A percentile compares a stretch with the other conserved stretches of the same genome.
Conservation (phyloP, 2,113 vertebrate genomes). For the Synodontis membranacea region DNA sequence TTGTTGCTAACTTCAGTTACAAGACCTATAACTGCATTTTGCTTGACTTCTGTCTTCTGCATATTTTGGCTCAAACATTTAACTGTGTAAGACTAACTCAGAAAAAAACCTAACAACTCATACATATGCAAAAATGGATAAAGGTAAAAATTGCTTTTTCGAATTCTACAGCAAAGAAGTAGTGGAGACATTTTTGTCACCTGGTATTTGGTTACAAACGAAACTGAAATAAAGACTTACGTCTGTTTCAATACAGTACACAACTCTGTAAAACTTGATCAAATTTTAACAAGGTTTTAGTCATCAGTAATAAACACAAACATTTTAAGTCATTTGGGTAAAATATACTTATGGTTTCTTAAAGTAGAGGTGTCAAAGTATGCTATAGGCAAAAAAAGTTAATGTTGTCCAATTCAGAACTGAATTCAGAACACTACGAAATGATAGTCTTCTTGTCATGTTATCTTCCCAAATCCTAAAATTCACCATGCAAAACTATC, state of each 20-base stretch:
- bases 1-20: no score
- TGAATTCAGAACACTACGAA: not conserved
- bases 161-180: not conserved
- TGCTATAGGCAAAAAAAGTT: not conserved
- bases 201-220: not conserved
- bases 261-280: not conserved
- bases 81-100: not conserved
- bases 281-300: not conserved
- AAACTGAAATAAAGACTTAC: not conserved
- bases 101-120: no score
- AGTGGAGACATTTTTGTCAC: not conserved
- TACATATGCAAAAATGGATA: not conserved
- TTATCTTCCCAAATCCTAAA: constrained; percentile 34
- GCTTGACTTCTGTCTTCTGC: not conserved
- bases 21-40: no score
- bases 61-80: not conserved
- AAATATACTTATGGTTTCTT: not conserved
- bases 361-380: not conserved
- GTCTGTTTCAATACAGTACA: not conserved
- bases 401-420: not conserved
- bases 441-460: not conserved
- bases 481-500: constrained; percentile 40
- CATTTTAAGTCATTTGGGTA: not conserved
- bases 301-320: not conserved
- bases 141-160: not conserved